phyloP scores from a whole-genome alignment of 2,113 vertebrate species.

The Scopus umbretta region DNA sequence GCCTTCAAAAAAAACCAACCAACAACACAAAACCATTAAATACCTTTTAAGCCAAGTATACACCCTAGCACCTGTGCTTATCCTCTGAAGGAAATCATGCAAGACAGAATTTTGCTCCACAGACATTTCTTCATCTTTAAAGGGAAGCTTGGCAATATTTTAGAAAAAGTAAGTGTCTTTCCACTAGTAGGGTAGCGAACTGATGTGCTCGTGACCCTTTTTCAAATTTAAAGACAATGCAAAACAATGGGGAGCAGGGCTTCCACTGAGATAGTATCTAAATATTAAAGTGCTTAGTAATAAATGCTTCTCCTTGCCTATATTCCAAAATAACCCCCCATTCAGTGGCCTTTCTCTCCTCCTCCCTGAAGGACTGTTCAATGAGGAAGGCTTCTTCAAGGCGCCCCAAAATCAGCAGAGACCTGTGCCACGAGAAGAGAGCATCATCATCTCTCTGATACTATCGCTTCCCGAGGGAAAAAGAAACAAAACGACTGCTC shows the following conservation, averaged over 20 bases:
- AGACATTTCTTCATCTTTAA: not conserved
- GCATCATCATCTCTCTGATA: not conserved
- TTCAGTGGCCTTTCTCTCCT: not conserved
- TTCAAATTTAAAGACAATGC: not conserved
- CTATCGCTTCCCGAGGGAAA: not conserved
- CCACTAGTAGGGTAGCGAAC: not conserved
- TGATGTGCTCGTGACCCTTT: not conserved
- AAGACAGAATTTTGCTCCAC: not conserved
- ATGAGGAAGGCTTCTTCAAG: not conserved
- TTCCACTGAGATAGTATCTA: not conserved
- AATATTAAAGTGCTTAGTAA: not conserved
- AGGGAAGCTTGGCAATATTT: not conserved
- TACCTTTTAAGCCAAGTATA: not conserved
- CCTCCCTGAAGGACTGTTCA: not conserved
- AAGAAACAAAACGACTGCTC: not conserved
- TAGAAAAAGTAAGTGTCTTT: not conserved
- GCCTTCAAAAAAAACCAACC: constrained; percentile 73
- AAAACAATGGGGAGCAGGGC: not conserved
- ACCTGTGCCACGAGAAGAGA: not conserved
- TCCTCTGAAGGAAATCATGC: not conserved
- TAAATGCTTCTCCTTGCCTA: not conserved
- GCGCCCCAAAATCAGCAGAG: not conserved
- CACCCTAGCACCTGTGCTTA: not conserved
- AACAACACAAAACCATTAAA: not conserved
- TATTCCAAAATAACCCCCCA: not conserved